phyloP scores from a whole-genome alignment of 2,113 vertebrate species.

The Panthera uncia region DNA sequence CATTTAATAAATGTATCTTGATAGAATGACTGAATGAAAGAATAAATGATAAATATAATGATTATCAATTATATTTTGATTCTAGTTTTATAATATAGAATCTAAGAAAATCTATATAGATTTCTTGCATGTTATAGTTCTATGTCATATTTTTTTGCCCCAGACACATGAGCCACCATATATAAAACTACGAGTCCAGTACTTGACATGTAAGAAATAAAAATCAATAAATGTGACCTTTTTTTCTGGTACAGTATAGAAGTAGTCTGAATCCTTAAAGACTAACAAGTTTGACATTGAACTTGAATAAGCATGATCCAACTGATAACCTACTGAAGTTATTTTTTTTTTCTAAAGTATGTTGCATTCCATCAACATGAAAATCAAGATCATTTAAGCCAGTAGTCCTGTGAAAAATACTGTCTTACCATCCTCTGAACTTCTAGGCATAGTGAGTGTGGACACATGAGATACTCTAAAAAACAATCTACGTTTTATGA shows the following conservation, averaged over 20 bases:
- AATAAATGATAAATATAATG: not conserved
- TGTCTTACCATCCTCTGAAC: not conserved
- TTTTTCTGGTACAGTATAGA: not conserved
- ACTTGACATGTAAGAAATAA: not conserved
- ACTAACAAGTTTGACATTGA: not conserved
- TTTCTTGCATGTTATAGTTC: not conserved
- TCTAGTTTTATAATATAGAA: not conserved
- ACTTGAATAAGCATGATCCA: not conserved
- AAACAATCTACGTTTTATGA: not conserved
- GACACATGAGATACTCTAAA: not conserved
- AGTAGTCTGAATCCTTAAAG: conserved; percentile 21
- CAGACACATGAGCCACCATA: not conserved
- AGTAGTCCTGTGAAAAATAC: not conserved
- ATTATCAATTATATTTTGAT: not conserved
- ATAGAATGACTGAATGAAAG: not conserved
- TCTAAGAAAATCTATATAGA: not conserved
- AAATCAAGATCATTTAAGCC: not conserved
- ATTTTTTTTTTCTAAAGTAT: not conserved
- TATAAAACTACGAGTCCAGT: not conserved
- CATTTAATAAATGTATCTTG: not conserved
- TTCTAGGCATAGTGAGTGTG: not conserved
- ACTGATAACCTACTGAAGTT: not conserved
- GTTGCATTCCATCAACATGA: not conserved
- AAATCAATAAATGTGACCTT: not conserved
- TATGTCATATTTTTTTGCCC: not conserved